These are phyloP conservation scores for Eucera pruinosa DNA, from an alignment of 2,888 invertebrate species.

Conservation along the genomic window DNA sequence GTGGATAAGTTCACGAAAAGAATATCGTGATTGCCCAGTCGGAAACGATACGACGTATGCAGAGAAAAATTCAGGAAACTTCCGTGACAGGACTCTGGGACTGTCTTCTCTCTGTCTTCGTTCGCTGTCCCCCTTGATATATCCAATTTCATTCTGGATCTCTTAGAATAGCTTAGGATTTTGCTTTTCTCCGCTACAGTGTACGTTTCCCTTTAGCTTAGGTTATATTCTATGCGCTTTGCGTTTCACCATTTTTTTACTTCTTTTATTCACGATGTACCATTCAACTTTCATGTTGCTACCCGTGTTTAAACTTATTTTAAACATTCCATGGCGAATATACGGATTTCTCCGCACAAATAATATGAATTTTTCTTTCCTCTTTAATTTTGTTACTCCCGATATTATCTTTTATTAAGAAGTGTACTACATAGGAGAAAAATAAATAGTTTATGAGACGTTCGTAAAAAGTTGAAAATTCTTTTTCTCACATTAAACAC, in stretches of 20 bases:
- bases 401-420: too few relatives aligned
- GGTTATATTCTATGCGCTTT: conserved; percentile 45
- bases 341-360: conserved; percentile 5
- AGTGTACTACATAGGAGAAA: too few relatives aligned
- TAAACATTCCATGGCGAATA: conserved; percentile 10
- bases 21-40: conserved; percentile 35
- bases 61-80: conserved; percentile 50
- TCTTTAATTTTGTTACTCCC: too few relatives aligned
- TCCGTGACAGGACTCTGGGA: conserved; percentile 54
- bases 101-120: conserved; percentile 36
- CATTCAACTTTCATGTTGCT: conserved; percentile 40
- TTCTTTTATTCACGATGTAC: conserved; percentile 23
- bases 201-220: conserved; percentile 51
- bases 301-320: conserved; percentile 39
- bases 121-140: conserved; percentile 52
- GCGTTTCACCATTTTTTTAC: conserved; percentile 33
- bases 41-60: conserved; percentile 38
- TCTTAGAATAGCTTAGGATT: conserved; percentile 56
- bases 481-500: too few relatives aligned
- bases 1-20: conserved; percentile 16
- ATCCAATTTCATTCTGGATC: conserved; percentile 56
- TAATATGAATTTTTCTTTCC: background rate
- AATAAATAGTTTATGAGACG: background rate
- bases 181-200: conserved; percentile 36
- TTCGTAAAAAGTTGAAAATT: too few relatives aligned